phyloP scores from a whole-genome alignment of 2,797 vertebrate genomes.

The Chelonia mydas region DNA sequence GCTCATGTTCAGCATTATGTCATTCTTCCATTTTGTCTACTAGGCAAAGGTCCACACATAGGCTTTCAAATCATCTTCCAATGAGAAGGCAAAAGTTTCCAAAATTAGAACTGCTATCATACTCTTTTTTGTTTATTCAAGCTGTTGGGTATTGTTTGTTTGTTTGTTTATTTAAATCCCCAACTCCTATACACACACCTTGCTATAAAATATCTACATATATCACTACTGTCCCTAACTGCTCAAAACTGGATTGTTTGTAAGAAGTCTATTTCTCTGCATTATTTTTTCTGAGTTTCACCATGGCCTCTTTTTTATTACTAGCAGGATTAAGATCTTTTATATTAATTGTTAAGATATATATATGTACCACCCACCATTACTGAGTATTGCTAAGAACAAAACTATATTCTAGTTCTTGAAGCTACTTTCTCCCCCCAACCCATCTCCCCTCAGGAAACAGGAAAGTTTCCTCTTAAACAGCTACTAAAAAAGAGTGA shows the following conservation, averaged over 20 bases:
- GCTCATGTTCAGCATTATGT: neutral
- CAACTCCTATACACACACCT: neutral
- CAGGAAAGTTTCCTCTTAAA: neutral
- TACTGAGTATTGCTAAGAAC: neutral
- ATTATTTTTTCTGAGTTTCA: neutral
- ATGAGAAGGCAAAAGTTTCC: neutral
- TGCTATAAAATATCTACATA: neutral
- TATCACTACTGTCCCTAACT: neutral
- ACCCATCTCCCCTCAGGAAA: neutral
- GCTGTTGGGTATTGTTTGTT: neutral
- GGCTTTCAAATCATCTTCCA: conserved; percentile 1
- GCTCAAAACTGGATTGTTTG: neutral
- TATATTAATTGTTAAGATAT: neutral
- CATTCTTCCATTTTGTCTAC: neutral
- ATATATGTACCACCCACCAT: neutral
- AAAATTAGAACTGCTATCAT: neutral
- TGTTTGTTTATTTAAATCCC: neutral
- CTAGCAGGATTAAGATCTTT: neutral
- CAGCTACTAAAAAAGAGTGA: neutral
- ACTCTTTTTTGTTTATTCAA: neutral
- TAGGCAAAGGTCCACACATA: neutral
- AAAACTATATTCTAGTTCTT: neutral
- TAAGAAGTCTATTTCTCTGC: neutral
- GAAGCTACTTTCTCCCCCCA: neutral
- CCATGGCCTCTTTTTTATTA: neutral